phyloP scores from a whole-genome alignment of 1,140 invertebrate species.

The Achroia grisella region DNA sequence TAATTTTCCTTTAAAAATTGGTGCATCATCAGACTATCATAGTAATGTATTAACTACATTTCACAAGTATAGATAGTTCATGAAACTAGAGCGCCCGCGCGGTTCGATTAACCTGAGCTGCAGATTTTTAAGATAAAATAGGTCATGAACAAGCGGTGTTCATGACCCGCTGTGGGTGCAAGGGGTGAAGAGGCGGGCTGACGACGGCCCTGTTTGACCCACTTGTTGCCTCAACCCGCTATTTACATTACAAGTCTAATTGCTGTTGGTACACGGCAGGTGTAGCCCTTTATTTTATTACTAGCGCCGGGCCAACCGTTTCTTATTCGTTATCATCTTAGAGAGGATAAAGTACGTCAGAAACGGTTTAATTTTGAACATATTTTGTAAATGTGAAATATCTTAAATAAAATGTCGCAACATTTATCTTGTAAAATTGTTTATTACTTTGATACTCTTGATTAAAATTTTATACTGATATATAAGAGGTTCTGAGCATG shows the following conservation, averaged over 20 bases:
- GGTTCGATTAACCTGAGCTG: constrained; percentile 15
- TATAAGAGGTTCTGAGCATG: no score
- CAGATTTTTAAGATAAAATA: constrained; percentile 56
- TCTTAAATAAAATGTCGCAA: no score
- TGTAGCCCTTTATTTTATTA: constrained; percentile 27
- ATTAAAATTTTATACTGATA: no score
- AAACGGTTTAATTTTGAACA: no score
- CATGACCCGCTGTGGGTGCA: constrained; percentile 42
- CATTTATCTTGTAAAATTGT: no score
- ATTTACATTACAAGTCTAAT: constrained; percentile 62
- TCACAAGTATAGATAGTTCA: no score
- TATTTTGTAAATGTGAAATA: no score
- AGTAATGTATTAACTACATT: no score
- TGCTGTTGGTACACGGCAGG: constrained; percentile 34
- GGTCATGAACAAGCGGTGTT: constrained; percentile 60
- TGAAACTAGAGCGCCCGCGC: background rate
- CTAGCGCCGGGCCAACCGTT: constrained; percentile 16
- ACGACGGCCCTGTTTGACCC: constrained; percentile 49
- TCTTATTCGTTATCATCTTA: constrained; percentile 9
- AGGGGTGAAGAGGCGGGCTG: constrained; percentile 12
- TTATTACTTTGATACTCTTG: no score
- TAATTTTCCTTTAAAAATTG: no score
- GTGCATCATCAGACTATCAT: no score
- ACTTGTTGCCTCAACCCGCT: constrained; percentile 59
- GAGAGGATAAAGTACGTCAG: constrained; percentile 1